These are phyloP conservation scores for Sinocyclocheilus anshuiensis DNA, from an alignment of 2,113 vertebrate genomes.

Conservation along the genomic window DNA sequence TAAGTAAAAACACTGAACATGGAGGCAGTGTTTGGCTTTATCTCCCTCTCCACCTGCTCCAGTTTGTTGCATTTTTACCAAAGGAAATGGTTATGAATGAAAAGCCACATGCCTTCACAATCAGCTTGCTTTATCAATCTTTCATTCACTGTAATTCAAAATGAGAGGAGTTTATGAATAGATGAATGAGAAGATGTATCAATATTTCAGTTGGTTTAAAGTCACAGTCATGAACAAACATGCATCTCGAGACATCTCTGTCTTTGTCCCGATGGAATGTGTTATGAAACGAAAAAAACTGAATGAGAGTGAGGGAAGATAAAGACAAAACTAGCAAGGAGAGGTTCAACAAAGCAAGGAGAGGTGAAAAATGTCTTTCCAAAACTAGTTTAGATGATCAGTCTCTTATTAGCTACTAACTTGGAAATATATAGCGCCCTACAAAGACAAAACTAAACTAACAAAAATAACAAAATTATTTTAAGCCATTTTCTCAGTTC, in stretches of 20 bases:
- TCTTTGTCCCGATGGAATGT: background rate
- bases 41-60: slow-evolving; percentile 17
- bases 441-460: background rate
- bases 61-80: background rate
- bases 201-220: slow-evolving; percentile 63
- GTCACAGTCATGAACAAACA: slow-evolving; percentile 53
- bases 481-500: background rate
- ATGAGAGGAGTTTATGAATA: slow-evolving; percentile 60
- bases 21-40: background rate
- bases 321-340: background rate
- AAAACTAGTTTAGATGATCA: background rate
- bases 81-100: slow-evolving; percentile 20
- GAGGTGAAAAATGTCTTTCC: background rate
- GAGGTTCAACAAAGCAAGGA: background rate
- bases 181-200: slow-evolving; percentile 60
- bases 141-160: slow-evolving; percentile 64
- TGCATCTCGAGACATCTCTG: slow-evolving; percentile 20
- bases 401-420: background rate
- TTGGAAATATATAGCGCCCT: background rate
- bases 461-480: background rate
- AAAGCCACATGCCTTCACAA: background rate
- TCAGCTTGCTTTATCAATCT: slow-evolving; percentile 41
- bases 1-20: background rate
- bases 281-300: slow-evolving; percentile 36
- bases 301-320: background rate